Evolutionary conservation across 1,140 invertebrate species (phyloP).

Genomic region (Cylas formicarius): DNA sequence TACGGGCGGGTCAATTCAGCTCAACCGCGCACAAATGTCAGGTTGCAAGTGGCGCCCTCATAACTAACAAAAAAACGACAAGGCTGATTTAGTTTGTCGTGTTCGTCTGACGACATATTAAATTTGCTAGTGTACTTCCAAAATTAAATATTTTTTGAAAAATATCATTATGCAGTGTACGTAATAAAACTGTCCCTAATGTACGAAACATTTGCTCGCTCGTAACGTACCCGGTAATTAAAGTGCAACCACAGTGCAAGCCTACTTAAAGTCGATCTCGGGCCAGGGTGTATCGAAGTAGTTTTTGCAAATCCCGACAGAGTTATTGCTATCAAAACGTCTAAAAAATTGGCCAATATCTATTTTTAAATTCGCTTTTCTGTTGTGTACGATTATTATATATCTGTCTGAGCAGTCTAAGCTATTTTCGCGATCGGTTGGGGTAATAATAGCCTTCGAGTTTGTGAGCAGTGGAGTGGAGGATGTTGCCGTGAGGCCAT

Average conservation of each 20-base stretch:
- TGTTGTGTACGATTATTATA: slow-evolving; percentile 36
- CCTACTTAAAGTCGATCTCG: slow-evolving; percentile 29
- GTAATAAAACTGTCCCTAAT: slow-evolving; percentile 3
- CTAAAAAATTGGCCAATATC: slow-evolving; percentile 33
- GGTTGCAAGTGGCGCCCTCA: slow-evolving; percentile 19
- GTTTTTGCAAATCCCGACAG: slow-evolving; percentile 39
- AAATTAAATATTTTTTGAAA: no score
- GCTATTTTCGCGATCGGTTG: slow-evolving; percentile 39
- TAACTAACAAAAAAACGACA: slow-evolving; percentile 17
- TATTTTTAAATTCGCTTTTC: slow-evolving; percentile 39
- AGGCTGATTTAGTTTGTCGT: slow-evolving; percentile 20
- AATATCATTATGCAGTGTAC: no score
- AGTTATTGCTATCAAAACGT: slow-evolving; percentile 31
- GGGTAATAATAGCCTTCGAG: slow-evolving; percentile 39
- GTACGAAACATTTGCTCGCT: slow-evolving; percentile 12
- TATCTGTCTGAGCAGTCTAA: slow-evolving; percentile 33
- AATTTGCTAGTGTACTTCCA: slow-evolving; percentile 10
- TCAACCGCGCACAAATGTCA: slow-evolving; percentile 17
- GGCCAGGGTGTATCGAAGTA: slow-evolving; percentile 39
- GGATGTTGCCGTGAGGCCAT: slow-evolving; percentile 38
- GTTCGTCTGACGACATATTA: slow-evolving; percentile 22
- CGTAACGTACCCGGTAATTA: neutral
- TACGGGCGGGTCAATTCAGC: slow-evolving; percentile 19
- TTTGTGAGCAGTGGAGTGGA: slow-evolving; percentile 24
- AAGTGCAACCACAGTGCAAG: neutral